Conservation (phyloP, 2,888 invertebrate genomes). For the Metallyticus violacea region DNA sequence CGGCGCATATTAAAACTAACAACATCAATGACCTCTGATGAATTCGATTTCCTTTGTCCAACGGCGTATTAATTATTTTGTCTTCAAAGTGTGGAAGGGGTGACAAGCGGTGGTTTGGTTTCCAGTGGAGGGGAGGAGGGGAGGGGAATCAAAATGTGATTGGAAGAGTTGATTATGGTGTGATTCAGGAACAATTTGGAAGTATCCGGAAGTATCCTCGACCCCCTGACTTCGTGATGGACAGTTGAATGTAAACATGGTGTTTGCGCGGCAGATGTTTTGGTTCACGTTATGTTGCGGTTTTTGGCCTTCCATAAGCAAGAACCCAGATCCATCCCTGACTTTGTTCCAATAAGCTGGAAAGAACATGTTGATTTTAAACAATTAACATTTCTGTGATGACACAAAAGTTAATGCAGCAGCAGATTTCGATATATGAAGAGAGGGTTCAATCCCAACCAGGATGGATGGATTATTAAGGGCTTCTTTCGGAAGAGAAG, state of each 20-base stretch:
- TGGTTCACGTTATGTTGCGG: neutral
- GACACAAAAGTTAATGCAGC: no score
- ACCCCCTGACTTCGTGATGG: neutral
- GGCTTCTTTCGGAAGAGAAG: no score
- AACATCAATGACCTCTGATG: neutral
- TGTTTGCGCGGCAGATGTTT: neutral
- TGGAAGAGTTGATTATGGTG: neutral
- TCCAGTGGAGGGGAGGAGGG: no score
- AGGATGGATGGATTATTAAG: no score
- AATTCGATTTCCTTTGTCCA: neutral
- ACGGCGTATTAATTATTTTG: neutral
- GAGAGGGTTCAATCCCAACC: no score
- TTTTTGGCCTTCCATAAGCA: neutral
- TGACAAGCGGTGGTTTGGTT: neutral
- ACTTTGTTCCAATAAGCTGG: neutral
- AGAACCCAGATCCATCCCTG: neutral
- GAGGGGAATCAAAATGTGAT: neutral
- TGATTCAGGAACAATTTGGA: neutral
- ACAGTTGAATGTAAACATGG: neutral
- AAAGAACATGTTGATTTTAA: neutral
- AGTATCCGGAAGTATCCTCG: neutral
- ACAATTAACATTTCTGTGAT: no score
- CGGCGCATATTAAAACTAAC: neutral
- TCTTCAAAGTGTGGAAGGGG: neutral
- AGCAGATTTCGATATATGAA: no score